Percentiles rank a stretch among this genome's conserved stretches.
Evolutionary conservation across 2,113 vertebrate species (phyloP).

Genomic region (Macaca nemestrina): DNA sequence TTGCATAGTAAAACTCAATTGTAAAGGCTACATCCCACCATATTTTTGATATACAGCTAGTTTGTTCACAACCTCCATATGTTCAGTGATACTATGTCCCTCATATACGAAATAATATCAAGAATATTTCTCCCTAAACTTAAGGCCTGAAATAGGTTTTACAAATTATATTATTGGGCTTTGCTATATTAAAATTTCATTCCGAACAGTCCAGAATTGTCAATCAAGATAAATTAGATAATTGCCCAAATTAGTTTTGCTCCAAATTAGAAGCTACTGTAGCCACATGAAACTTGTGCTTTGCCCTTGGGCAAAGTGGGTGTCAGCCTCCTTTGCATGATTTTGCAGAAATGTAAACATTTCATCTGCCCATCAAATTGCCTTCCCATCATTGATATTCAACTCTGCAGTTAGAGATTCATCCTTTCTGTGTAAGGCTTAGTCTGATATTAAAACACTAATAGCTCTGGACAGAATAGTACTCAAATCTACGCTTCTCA

Average conservation of each 20-base stretch:
- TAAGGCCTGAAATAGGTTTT: background rate
- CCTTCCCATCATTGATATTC: background rate
- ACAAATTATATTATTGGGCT: background rate
- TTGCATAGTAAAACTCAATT: background rate
- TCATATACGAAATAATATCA: background rate
- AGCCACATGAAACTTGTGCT: background rate
- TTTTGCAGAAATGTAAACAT: background rate
- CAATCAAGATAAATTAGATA: background rate
- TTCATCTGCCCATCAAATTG: background rate
- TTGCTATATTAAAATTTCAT: background rate
- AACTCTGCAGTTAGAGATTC: background rate
- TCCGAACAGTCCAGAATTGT: background rate
- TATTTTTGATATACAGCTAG: background rate
- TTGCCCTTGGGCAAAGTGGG: background rate
- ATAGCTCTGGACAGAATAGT: background rate
- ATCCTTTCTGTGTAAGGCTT: background rate
- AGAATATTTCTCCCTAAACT: background rate
- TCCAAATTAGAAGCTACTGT: background rate
- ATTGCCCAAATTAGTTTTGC: background rate
- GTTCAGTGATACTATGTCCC: background rate
- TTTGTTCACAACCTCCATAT: background rate
- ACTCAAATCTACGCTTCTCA: background rate
- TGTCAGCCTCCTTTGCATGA: background rate
- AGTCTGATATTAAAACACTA: background rate
- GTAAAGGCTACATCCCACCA: background rate